phyloP scores from a whole-genome alignment of 2,888 invertebrate genomes.

The Perizoma affinitatum region DNA sequence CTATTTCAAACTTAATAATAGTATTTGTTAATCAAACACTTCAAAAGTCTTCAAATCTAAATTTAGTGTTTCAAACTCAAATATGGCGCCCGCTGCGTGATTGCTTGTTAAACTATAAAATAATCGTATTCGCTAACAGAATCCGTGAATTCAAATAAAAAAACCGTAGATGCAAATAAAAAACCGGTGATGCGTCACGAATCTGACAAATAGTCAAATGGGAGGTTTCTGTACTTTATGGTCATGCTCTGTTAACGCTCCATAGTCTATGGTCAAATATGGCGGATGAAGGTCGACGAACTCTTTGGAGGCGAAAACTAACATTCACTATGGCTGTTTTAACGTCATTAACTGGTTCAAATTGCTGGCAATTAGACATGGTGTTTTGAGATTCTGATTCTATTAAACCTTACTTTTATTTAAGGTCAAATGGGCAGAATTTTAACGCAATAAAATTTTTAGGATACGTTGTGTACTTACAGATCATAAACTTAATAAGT shows the following conservation, averaged over 20 bases:
- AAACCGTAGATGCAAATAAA: conserved; percentile 49
- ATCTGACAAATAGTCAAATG: conserved; percentile 58
- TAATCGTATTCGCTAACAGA: conserved; percentile 23
- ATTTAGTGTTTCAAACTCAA: conserved; percentile 10
- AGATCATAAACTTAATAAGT: no score
- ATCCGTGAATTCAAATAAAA: conserved; percentile 18
- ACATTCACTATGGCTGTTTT: conserved; percentile 60
- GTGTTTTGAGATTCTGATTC: conserved; percentile 22
- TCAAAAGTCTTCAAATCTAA: neutral
- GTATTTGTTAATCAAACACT: neutral
- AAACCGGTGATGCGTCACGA: conserved; percentile 62
- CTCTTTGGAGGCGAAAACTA: conserved; percentile 63
- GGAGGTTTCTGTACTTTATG: conserved; percentile 60
- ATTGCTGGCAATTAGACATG: conserved; percentile 35
- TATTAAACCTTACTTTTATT: no score
- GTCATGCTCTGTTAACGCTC: conserved; percentile 70
- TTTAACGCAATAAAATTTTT: no score
- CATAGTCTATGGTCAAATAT: conserved; percentile 67
- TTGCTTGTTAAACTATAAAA: conserved; percentile 16
- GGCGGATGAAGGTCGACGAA: conserved; percentile 61
- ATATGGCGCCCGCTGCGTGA: conserved; percentile 2
- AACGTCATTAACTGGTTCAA: conserved; percentile 52
- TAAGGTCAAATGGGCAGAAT: no score
- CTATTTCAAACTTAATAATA: neutral
- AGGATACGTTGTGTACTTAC: no score